Conservation (phyloP, 2,888 invertebrate genomes). For the Stenodema calcarata region DNA sequence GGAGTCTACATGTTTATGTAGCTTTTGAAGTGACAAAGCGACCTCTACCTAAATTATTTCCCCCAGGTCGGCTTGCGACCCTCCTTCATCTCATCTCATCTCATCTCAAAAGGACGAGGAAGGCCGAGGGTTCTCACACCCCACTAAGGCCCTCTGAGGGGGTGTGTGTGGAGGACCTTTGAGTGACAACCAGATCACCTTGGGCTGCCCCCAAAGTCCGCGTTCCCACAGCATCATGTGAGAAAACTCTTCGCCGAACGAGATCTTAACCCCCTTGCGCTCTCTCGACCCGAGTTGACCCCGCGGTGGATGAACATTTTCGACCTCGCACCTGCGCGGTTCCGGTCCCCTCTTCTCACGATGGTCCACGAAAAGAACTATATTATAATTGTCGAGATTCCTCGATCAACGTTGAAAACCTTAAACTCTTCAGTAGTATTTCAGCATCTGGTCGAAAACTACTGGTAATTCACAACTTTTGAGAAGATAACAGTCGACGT, state of each 20-base stretch:
- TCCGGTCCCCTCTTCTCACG: background rate
- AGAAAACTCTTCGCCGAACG: background rate
- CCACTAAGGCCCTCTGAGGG: background rate
- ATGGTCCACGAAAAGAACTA: too few relatives aligned
- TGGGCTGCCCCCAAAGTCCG: background rate
- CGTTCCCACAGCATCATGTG: constrained; percentile 36
- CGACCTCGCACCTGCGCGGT: background rate
- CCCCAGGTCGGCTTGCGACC: background rate
- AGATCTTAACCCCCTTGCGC: background rate
- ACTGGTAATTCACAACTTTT: too few relatives aligned
- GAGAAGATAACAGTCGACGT: too few relatives aligned
- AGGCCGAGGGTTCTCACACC: background rate
- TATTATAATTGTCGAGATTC: too few relatives aligned
- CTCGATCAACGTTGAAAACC: too few relatives aligned
- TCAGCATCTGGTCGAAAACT: too few relatives aligned
- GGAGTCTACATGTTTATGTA: background rate
- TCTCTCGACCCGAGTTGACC: background rate
- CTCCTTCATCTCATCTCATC: background rate
- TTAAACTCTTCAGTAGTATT: too few relatives aligned
- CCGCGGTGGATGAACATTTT: background rate
- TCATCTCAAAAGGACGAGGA: background rate
- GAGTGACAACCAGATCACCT: constrained; percentile 41
- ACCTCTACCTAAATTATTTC: background rate
- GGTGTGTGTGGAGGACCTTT: background rate
- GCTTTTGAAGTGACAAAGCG: background rate